Evolutionary conservation across 2,113 vertebrate genomes (phyloP).

Genomic region (Hydrolagus affinis): DNA sequence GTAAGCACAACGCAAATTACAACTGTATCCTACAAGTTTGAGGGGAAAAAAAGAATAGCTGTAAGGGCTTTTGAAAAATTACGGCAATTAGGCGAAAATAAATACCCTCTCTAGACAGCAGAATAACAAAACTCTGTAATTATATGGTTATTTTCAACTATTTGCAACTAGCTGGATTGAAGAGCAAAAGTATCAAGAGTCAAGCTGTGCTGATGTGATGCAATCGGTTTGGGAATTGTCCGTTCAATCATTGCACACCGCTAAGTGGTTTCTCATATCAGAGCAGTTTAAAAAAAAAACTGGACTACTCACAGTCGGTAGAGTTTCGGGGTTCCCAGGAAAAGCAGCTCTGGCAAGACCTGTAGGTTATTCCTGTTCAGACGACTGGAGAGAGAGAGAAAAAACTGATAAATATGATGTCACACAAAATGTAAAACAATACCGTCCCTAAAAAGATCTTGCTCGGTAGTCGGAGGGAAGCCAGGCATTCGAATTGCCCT

Average conservation of each 20-base stretch:
- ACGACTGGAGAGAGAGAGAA: constrained; percentile 64
- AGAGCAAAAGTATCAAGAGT: not conserved
- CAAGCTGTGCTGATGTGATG: constrained; percentile 6
- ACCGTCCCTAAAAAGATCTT: constrained; percentile 10
- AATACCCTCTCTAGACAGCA: not conserved
- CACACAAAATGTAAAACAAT: not conserved
- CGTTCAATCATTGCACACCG: not conserved
- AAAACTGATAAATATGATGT: not conserved
- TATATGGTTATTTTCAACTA: not conserved
- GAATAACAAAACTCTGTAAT: constrained; percentile 25
- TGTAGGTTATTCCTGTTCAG: constrained; percentile 96
- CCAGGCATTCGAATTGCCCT: not conserved
- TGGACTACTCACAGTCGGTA: constrained; percentile 88
- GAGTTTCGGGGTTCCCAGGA: constrained; percentile 85
- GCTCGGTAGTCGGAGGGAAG: not conserved
- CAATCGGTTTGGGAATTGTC: not conserved
- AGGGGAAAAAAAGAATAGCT: constrained; percentile 15
- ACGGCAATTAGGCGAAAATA: constrained; percentile 27
- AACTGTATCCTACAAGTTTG: constrained; percentile 25
- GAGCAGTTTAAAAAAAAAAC: not conserved
- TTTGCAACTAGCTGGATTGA: constrained; percentile 1
- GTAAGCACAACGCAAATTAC: constrained; percentile 35
- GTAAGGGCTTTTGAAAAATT: constrained; percentile 14
- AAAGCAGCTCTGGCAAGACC: constrained; percentile 90
- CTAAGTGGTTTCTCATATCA: constrained; percentile 7